phyloP scores from a whole-genome alignment of 2,888 invertebrate genomes.

The Crossocerus cetratus region DNA sequence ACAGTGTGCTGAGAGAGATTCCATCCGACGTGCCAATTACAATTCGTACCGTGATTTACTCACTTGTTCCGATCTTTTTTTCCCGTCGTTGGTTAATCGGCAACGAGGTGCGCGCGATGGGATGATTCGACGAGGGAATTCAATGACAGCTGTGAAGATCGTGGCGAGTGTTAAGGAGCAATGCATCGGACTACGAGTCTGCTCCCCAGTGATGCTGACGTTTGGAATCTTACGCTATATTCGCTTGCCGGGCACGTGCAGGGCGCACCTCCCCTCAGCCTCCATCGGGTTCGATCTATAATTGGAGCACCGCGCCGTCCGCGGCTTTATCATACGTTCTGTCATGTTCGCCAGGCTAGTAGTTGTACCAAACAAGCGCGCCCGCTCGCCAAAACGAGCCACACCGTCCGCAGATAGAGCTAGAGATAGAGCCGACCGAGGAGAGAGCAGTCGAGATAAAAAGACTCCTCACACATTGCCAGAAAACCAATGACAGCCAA shows the following conservation, averaged over 20 bases:
- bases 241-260: slow-evolving; percentile 34
- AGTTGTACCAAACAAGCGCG: too few species aligned
- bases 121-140: too few species aligned
- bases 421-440: too few species aligned
- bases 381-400: not conserved
- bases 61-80: not conserved
- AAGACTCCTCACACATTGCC: too few species aligned
- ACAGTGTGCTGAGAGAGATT: not conserved
- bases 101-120: too few species aligned
- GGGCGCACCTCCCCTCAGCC: slow-evolving; percentile 12
- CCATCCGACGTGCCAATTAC: not conserved
- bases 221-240: slow-evolving; percentile 37
- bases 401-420: not conserved
- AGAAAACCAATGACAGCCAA: too few species aligned
- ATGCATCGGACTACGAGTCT: not conserved
- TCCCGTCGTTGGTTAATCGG: too few species aligned
- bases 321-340: not conserved
- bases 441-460: too few species aligned
- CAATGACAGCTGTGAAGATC: too few species aligned
- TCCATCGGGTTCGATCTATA: slow-evolving; percentile 29
- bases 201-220: slow-evolving; percentile 28
- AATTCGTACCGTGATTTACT: slow-evolving; percentile 8
- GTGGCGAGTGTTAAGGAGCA: not conserved
- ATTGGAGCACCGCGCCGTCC: slow-evolving; percentile 17
- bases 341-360: too few species aligned